Evolutionary conservation across 2,113 vertebrate genomes (phyloP), one percentile per base, ranked within the genome.

Genomic region (Himantopus leucocephalus): DNA sequence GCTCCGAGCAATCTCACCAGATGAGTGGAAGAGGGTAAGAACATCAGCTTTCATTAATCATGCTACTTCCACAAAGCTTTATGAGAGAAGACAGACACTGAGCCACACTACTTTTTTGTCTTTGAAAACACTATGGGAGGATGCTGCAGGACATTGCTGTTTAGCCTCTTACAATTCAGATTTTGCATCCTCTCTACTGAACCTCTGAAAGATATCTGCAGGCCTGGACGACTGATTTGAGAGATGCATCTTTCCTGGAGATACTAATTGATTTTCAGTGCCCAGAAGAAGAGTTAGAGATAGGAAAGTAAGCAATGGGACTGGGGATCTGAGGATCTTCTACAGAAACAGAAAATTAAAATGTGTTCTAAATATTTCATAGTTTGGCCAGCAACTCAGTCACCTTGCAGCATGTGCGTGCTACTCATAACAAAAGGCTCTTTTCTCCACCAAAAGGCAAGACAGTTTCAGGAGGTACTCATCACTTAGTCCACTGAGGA

Each of bases 11-110:
- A 91, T 98, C 97, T 98, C 99, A 52, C 92, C 98, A 3, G 99
- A 99, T 9, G 99, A 99, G 16, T 99, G 99, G 99, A 99, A 98
- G 96, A 99, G 99, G 99, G 99, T 99, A 90, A 92, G 74, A 81
- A 56, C 34, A 34, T 37, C 19, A 52, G 23, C 76, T 66, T 87
- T 67, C 30, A 39, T 63, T 48, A 52, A 24, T 14, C 35, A 3
- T 10, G 15, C 30, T 60, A 13, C 32, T 94, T 30, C 37, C 7
- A 60, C 39, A 47, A 43, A 88, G 37, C 59, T 77, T 80, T 60
- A 53, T 7, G 4, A 84, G 41, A 72, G 20, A 77, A 56, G 48
- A 63, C 7, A 59, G 60, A 41, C 48, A 37, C 20, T 0, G 3
- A 91, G 34, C 34, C 60, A 71, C 18, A 3, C 5, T 52, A 27